Evolutionary conservation across 2,113 vertebrate genomes (phyloP).

Genomic region (Chaetodon auriga): DNA sequence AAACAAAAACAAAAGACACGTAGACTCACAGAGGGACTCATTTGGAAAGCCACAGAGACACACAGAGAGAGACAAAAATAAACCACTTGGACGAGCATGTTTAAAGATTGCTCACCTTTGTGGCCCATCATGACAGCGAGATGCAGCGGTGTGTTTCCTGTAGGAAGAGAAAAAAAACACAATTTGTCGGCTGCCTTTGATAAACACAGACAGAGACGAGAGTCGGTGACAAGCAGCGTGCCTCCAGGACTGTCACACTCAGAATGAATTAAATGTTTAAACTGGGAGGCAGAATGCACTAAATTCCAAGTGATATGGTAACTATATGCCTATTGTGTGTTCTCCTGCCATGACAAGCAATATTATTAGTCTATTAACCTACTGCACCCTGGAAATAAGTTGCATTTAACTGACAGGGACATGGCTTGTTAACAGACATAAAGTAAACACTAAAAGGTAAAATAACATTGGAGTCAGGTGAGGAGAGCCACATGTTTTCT

Average conservation of each 20-base stretch:
- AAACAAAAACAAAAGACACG: not conserved
- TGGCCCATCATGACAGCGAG: constrained; percentile 99
- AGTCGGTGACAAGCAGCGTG: constrained; percentile 9
- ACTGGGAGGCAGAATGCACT: constrained; percentile 23
- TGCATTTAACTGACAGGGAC: constrained; percentile 2
- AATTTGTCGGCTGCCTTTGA: constrained; percentile 28
- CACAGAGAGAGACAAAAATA: constrained; percentile 5
- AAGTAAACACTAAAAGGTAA: constrained; percentile 14
- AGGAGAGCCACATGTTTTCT: constrained; percentile 6
- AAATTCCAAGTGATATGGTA: constrained; percentile 26
- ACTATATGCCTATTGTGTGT: constrained; percentile 29
- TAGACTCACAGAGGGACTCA: not conserved
- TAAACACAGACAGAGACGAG: constrained; percentile 16
- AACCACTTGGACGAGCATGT: not conserved
- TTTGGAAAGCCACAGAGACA: constrained; percentile 8
- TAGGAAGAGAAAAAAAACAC: constrained; percentile 56
- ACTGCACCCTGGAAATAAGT: not conserved
- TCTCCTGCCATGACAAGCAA: constrained; percentile 21
- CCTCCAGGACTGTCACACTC: constrained; percentile 1
- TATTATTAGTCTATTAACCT: constrained; percentile 35
- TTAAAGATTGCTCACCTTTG: constrained; percentile 91
- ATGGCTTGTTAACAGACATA: constrained; percentile 15
- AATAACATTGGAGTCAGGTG: constrained; percentile 23
- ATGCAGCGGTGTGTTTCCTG: constrained; percentile 98
- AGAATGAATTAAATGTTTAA: constrained; percentile 22